Base-by-base conservation (phyloP, 2,888 invertebrate species). In the Osedax fenrisi region DNA sequence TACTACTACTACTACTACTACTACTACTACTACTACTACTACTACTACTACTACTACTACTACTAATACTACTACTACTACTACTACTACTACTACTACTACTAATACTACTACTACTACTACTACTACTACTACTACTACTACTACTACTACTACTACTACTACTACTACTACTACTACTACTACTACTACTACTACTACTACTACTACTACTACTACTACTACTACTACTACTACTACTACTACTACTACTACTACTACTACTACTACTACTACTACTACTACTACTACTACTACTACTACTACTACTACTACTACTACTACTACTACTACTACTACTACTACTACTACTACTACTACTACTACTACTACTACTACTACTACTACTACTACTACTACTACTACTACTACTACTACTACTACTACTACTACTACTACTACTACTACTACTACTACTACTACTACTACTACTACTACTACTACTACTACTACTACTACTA, bases 1-100 rank as follows among this genome's bases (percentile, higher is more conserved):
- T 56, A 56, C 56, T 56, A 56, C 56, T 56, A 56, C 56, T 56
- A 56, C 56, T 56, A 56, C 56, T 56, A 0, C 56, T 56, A 0
- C 56, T 56, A n/a, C 56, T 56, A n/a, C 56, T 56, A n/a, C 56
- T 56, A n/a, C 56, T 56, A n/a, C 56, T 56, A n/a, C 56, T 56
- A n/a, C n/a, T n/a, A n/a, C n/a, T n/a, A n/a, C n/a, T n/a, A n/a
- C n/a, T n/a, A n/a, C n/a, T n/a, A n/a, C n/a, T n/a, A n/a, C n/a
- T n/a, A n/a, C n/a, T n/a, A n/a, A n/a, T n/a, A n/a, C n/a, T n/a
- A n/a, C n/a, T n/a, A n/a, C n/a, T n/a, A n/a, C n/a, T n/a, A n/a
- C n/a, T n/a, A n/a, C n/a, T n/a, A n/a, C n/a, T n/a, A n/a, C n/a
- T n/a, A n/a, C n/a, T n/a, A n/a, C n/a, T n/a, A n/a, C n/a, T n/a